Evolutionary conservation across 1,140 invertebrate genomes (phyloP), one percentile per base, ranked within the genome.

Genomic region (Brachionus rubens): DNA sequence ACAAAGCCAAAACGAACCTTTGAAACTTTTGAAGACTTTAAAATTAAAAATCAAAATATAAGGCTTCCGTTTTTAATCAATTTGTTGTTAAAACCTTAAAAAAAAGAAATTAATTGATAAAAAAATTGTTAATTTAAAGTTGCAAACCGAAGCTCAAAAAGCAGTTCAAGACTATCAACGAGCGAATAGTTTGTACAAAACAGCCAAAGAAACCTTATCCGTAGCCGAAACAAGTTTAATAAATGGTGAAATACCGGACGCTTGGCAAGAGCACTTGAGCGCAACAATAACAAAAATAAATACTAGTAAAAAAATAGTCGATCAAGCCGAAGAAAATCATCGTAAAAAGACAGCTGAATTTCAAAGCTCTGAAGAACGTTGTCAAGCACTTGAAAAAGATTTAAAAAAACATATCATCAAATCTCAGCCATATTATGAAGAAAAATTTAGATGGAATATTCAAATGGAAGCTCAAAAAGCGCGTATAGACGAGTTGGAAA

Each of bases 201-300:
- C 93, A n/a, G 94, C 94, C 2, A 95, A 95, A 86, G 93, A 96
- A 86, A 95, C 93, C 52, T 92, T 97, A 77, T 90, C 91, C 6
- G 82, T 95, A 77, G 93, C 94, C 1, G 94, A 97, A 85, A 89
- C 92, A 82, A 88, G 92, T 47, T 92, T 92, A 83, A 86, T 92
- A 78, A 90, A 90, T 78, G 90, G 91, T 82, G 88, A 91, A 82
- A 92, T 94, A 83, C 93, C 96, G 83, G 91, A 91, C 81, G 93
- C 93, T 36, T 97, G 94, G 94, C 94, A 97, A 86, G 94, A 97
- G 87, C 96, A 96, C 92, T 87, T 98, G 19, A 97, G 97, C 85
- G 92, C 96, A 86, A 93, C 93, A 72, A 96, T 92, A 7, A 89
- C 91, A 76, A 90, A 93, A 84, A 92, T 94, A 80, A 78, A 76